A percentile compares a stretch with the other conserved stretches of the same genome.
phyloP scores from a whole-genome alignment of 2,113 vertebrate species.

The Hemiscyllium ocellatum region DNA sequence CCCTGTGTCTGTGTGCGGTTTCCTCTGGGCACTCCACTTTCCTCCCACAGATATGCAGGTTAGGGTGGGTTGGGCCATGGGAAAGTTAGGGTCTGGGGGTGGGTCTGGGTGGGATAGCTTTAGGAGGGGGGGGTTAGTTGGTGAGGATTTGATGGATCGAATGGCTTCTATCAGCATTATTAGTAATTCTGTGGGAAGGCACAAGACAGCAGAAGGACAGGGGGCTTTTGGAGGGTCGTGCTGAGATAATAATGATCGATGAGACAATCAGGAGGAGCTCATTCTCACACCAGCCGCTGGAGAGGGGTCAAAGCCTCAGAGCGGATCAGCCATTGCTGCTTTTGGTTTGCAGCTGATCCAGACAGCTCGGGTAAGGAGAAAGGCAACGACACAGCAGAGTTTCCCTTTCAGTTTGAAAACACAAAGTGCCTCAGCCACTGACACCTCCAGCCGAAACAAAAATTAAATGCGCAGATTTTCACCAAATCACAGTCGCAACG shows the following conservation, averaged over 20 bases:
- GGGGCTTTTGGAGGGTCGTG: neutral
- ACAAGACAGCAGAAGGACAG: neutral
- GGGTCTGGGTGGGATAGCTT: too few relatives aligned
- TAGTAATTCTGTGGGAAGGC: neutral
- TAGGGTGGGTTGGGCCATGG: too few relatives aligned
- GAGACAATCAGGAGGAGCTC: neutral
- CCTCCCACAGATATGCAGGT: too few relatives aligned
- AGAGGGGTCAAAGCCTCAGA: neutral
- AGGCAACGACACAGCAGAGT: neutral
- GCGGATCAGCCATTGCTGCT: neutral
- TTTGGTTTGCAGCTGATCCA: neutral
- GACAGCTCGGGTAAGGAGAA: neutral
- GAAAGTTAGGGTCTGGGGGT: too few relatives aligned
- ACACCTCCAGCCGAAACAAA: neutral
- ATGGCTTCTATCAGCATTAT: too few relatives aligned
- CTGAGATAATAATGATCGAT: neutral
- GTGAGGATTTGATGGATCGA: too few relatives aligned
- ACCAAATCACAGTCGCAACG: neutral
- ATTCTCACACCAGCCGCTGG: neutral
- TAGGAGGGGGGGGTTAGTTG: too few relatives aligned
- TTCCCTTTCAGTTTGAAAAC: neutral
- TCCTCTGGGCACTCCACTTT: too few relatives aligned
- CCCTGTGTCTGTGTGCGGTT: too few relatives aligned
- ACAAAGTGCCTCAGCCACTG: neutral
- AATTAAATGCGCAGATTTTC: neutral